Conservation (phyloP, 1,140 invertebrate genomes). For the Notospermus geniculatus region DNA sequence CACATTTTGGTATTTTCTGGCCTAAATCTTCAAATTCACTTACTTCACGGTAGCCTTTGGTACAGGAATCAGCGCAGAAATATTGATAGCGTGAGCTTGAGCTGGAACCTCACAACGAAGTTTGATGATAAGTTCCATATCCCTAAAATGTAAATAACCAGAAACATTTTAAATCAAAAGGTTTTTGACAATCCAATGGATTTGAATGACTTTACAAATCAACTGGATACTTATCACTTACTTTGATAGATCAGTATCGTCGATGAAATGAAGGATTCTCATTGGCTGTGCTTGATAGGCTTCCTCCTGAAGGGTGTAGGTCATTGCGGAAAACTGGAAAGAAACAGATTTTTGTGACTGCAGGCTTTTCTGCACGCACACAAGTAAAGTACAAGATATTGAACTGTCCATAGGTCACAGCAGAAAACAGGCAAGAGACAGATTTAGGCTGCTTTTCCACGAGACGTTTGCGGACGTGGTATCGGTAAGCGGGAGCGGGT, state of each 20-base stretch:
- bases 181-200: not conserved
- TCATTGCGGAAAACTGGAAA: slow-evolving; percentile 40
- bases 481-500: too few species aligned
- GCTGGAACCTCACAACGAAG: slow-evolving; percentile 37
- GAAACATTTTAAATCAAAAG: slow-evolving; percentile 1
- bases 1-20: too few species aligned
- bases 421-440: too few species aligned
- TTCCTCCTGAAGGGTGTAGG: slow-evolving; percentile 35
- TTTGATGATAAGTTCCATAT: slow-evolving; percentile 35
- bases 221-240: slow-evolving; percentile 20
- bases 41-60: slow-evolving; percentile 36
- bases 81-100: slow-evolving; percentile 32
- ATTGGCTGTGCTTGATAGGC: slow-evolving; percentile 32
- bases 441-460: too few species aligned
- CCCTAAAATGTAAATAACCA: slow-evolving; percentile 31
- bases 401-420: too few species aligned
- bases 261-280: slow-evolving; percentile 24
- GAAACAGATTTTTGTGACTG: slow-evolving; percentile 11
- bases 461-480: too few species aligned
- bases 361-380: not conserved
- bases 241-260: slow-evolving; percentile 28
- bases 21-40: slow-evolving; percentile 1
- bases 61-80: slow-evolving; percentile 36
- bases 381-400: too few species aligned
- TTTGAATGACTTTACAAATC: not conserved